Conservation (phyloP, 2,113 vertebrate genomes). For the Entelurus aequoreus region DNA sequence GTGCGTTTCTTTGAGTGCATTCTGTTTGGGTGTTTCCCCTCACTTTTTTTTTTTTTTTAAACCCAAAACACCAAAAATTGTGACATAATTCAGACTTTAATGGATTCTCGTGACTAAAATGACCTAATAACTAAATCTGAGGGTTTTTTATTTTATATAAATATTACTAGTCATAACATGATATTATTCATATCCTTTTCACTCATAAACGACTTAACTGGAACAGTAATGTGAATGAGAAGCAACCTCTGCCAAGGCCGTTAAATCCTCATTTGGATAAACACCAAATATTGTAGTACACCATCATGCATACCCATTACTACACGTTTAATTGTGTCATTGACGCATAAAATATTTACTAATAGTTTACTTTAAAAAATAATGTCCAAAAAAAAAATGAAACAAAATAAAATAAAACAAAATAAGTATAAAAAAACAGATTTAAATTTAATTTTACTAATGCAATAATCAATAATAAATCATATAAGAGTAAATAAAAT, state of each 20-base stretch:
- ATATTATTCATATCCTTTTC: neutral
- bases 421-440: neutral
- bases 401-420: neutral
- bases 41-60: too few species aligned
- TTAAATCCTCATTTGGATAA: too few species aligned
- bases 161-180: neutral
- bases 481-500: neutral
- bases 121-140: neutral
- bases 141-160: neutral
- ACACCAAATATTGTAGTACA: too few species aligned
- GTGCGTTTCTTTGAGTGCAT: slow-evolving; percentile 2
- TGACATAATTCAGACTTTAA: neutral
- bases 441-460: neutral
- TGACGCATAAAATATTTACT: neutral
- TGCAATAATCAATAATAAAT: neutral
- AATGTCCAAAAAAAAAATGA: neutral
- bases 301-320: too few species aligned
- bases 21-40: neutral
- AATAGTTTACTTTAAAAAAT: neutral
- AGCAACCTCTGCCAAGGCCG: too few species aligned
- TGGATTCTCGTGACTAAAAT: neutral
- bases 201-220: too few species aligned
- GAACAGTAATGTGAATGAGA: too few species aligned
- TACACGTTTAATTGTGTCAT: too few species aligned
- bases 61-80: neutral